Percentiles rank a stretch among this genome's conserved stretches.
These are phyloP conservation scores for Megaceryle maxima DNA, from an alignment of 2,113 vertebrate species.

Conservation along the genomic window DNA sequence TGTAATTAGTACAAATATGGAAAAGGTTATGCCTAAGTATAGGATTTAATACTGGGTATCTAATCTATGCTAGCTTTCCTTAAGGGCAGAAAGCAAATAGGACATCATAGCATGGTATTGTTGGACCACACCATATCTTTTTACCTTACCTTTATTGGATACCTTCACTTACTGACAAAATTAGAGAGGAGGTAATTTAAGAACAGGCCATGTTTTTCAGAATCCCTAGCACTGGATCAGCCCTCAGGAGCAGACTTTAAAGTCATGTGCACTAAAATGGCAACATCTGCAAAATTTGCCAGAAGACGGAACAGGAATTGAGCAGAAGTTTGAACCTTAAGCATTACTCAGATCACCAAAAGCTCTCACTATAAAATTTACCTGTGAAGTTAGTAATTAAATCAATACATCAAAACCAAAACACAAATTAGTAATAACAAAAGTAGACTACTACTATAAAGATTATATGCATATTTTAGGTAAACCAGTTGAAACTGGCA, in stretches of 20 bases:
- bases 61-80: background rate
- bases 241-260: background rate
- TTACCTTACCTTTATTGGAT: background rate
- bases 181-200: background rate
- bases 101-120: background rate
- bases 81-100: background rate
- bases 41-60: background rate
- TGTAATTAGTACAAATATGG: background rate
- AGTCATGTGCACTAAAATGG: background rate
- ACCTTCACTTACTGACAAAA: background rate
- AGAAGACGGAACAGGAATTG: background rate
- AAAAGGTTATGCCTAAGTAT: background rate
- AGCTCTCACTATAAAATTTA: background rate
- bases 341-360: background rate
- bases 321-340: background rate
- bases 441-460: background rate
- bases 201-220: background rate
- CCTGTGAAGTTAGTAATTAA: background rate
- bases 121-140: background rate
- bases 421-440: background rate
- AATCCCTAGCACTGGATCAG: background rate
- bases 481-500: background rate
- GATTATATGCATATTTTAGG: background rate
- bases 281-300: background rate
- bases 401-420: background rate